Conservation (phyloP, 2,888 invertebrate genomes). For the Aelia acuminata region DNA sequence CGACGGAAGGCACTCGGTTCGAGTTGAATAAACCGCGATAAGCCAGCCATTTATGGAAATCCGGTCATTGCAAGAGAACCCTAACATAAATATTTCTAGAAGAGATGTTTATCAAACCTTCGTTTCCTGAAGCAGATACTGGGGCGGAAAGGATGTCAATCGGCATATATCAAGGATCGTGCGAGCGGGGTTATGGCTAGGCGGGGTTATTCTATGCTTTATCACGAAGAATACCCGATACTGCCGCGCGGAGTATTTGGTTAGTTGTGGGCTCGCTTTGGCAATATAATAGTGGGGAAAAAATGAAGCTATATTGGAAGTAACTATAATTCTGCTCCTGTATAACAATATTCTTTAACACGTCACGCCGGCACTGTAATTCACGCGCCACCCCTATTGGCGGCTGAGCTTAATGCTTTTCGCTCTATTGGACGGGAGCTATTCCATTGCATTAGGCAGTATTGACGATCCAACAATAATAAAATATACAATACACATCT, state of each 20-base stretch:
- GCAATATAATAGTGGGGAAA: background rate
- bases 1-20: background rate
- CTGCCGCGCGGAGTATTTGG: background rate
- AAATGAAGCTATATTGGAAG: too few species aligned
- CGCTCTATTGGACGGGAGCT: too few species aligned
- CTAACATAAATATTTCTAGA: constrained; percentile 44
- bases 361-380: too few species aligned
- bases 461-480: too few species aligned
- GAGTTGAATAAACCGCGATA: background rate
- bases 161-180: background rate
- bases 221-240: background rate
- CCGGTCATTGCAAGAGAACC: background rate
- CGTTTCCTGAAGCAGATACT: background rate
- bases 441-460: too few species aligned
- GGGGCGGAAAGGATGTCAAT: constrained; percentile 36
- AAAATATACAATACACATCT: too few species aligned
- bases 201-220: too few species aligned
- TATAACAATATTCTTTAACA: too few species aligned
- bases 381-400: too few species aligned
- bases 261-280: background rate
- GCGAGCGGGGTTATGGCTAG: background rate
- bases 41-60: constrained; percentile 13
- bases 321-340: too few species aligned
- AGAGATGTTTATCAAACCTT: constrained; percentile 11
- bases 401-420: too few species aligned